A percentile compares a stretch with the other conserved stretches of the same genome.
These are phyloP conservation scores for Psylliodes chrysocephalus DNA, from an alignment of 2,888 invertebrate species.

Conservation along the genomic window DNA sequence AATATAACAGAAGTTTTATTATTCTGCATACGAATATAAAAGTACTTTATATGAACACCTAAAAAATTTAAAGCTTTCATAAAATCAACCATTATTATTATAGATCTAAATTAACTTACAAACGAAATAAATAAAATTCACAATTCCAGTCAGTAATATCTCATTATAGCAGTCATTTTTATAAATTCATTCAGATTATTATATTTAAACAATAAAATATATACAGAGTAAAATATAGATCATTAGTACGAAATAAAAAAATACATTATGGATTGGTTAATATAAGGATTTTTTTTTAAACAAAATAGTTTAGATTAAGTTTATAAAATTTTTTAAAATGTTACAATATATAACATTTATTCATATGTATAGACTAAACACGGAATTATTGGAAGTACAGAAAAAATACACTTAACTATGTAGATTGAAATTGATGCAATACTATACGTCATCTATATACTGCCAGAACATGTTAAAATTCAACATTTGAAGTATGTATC, in stretches of 20 bases:
- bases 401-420: too few species aligned
- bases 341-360: too few species aligned
- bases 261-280: background rate
- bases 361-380: too few species aligned
- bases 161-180: constrained; percentile 15
- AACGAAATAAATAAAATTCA: constrained; percentile 15
- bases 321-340: too few species aligned
- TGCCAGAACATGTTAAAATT: too few species aligned
- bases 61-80: constrained; percentile 36
- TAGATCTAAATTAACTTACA: constrained; percentile 10
- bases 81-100: constrained; percentile 32
- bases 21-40: constrained; percentile 26
- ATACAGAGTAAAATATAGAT: background rate
- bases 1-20: constrained; percentile 30
- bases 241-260: background rate
- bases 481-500: too few species aligned
- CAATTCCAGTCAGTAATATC: constrained; percentile 20
- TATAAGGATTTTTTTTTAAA: too few species aligned
- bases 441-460: too few species aligned
- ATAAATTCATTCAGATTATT: constrained; percentile 9
- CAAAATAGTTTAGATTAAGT: too few species aligned
- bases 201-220: background rate
- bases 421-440: too few species aligned
- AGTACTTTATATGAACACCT: constrained; percentile 23
- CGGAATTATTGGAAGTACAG: too few species aligned